Evolutionary conservation across 1,140 invertebrate genomes (phyloP).

Genomic region (Bombus pyrosoma): DNA sequence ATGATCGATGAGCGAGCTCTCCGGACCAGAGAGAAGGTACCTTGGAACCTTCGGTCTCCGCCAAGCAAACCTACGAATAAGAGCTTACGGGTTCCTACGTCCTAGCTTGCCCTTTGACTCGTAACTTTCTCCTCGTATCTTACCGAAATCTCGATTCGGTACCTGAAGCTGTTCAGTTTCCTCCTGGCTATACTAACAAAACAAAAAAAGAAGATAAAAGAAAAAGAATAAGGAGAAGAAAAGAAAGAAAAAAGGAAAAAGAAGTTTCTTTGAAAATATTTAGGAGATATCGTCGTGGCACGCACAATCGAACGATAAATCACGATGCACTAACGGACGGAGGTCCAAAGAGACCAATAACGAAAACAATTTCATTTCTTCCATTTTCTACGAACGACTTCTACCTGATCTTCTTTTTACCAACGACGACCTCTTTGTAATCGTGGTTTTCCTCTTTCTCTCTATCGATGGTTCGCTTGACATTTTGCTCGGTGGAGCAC

Average conservation of each 20-base stretch:
- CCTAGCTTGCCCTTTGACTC: slow-evolving; percentile 55
- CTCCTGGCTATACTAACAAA: neutral
- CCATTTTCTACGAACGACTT: neutral
- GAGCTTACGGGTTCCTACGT: slow-evolving; percentile 20
- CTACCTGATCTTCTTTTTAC: neutral
- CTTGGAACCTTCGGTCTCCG: slow-evolving; percentile 54
- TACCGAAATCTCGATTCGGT: slow-evolving; percentile 26
- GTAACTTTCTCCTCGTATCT: slow-evolving; percentile 58
- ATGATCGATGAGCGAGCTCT: slow-evolving; percentile 66
- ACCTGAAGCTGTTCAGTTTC: neutral
- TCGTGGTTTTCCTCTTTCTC: neutral
- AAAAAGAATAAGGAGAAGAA: neutral
- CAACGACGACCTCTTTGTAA: neutral
- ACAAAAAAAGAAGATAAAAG: neutral
- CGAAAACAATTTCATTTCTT: neutral
- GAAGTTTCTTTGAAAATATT: neutral
- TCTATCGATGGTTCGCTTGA: neutral
- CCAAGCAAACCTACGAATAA: slow-evolving; percentile 37
- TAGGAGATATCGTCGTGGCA: neutral
- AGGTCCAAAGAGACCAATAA: neutral
- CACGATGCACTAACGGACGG: neutral
- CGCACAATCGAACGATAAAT: slow-evolving; percentile 42
- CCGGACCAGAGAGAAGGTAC: slow-evolving; percentile 12
- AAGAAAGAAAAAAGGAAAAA: too few relatives aligned
- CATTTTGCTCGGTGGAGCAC: neutral